Percentiles rank a stretch among this genome's conserved stretches.
These are phyloP conservation scores for Antigone vipio DNA, from an alignment of 2,113 vertebrate species.

Conservation along the genomic window DNA sequence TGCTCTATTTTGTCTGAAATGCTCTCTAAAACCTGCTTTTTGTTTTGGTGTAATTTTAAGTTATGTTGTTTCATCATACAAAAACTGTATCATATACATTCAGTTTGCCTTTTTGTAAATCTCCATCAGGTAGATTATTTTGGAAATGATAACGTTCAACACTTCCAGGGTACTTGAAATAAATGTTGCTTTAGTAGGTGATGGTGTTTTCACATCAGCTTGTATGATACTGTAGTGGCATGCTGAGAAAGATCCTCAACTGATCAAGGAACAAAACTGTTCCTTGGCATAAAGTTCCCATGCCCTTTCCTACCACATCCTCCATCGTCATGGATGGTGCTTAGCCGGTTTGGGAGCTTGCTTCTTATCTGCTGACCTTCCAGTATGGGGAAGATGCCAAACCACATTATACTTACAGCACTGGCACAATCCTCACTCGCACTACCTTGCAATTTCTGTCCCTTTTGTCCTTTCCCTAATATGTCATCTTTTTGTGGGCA, in stretches of 20 bases:
- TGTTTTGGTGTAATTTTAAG: background rate
- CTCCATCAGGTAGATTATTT: background rate
- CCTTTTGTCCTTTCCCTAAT: background rate
- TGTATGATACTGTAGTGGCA: background rate
- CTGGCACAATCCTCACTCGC: too few relatives aligned
- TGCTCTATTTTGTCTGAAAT: background rate
- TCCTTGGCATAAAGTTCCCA: background rate
- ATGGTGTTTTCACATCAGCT: background rate
- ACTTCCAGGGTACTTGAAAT: background rate
- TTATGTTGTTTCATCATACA: background rate
- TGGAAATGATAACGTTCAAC: background rate
- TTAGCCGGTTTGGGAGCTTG: background rate
- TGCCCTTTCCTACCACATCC: background rate
- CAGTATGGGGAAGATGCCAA: background rate
- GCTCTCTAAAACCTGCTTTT: background rate
- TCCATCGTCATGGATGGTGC: background rate
- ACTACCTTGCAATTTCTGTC: background rate
- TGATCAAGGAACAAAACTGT: accelerated
- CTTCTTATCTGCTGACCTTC: background rate
- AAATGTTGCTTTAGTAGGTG: background rate
- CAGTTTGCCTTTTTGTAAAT: background rate
- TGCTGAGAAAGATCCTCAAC: background rate
- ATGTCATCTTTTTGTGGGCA: background rate
- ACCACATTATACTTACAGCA: background rate
- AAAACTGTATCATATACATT: background rate